Evolutionary conservation across 1,140 invertebrate genomes (phyloP).

Genomic region (Pogonomyrmex californicus): DNA sequence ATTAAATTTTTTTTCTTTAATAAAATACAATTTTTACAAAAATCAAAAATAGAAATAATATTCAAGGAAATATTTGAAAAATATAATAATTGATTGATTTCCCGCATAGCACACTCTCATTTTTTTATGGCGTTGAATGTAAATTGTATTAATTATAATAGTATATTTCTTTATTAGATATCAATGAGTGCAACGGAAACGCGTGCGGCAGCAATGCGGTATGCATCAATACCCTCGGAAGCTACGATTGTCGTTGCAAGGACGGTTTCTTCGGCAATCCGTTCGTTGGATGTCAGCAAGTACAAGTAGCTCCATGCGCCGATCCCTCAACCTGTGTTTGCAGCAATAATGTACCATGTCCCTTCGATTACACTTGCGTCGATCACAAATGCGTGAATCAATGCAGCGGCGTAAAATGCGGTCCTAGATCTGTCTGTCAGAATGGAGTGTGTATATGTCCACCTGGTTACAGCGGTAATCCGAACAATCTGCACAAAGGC

Average conservation of each 20-base stretch:
- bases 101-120: background rate
- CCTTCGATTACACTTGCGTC: conserved; percentile 91
- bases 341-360: conserved; percentile 90
- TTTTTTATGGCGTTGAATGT: background rate
- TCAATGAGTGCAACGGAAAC: conserved; percentile 93
- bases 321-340: conserved; percentile 91
- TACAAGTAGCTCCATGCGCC: conserved; percentile 90
- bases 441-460: conserved; percentile 93
- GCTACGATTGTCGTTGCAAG: conserved; percentile 95
- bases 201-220: conserved; percentile 95
- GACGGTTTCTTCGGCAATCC: conserved; percentile 94
- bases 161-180: conserved; percentile 85
- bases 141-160: background rate
- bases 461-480: conserved; percentile 92
- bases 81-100: conserved; percentile 9
- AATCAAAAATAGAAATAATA: background rate
- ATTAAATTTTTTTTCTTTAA: background rate
- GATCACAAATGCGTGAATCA: conserved; percentile 91
- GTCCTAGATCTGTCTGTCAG: conserved; percentile 93
- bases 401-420: conserved; percentile 92
- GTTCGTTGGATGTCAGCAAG: conserved; percentile 91
- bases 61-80: background rate
- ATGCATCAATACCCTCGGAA: conserved; percentile 95
- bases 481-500: conserved; percentile 90
- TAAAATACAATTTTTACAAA: background rate